Evolutionary conservation across 1,140 invertebrate species (phyloP).

Genomic region (Medauroidea extradentata): DNA sequence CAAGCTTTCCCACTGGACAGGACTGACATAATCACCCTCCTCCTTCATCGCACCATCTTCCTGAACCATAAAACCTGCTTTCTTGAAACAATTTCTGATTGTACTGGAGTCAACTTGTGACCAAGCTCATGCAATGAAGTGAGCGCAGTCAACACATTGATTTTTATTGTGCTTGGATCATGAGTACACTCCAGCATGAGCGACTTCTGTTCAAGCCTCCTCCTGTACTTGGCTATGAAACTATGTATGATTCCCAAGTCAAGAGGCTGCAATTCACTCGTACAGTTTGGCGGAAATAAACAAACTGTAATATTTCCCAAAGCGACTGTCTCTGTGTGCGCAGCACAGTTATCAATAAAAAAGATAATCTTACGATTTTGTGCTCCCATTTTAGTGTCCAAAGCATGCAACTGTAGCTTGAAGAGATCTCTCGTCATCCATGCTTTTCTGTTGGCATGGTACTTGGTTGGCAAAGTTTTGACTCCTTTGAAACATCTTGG

Average conservation of each 20-base stretch:
- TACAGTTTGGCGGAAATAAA: slow-evolving; percentile 47
- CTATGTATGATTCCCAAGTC: slow-evolving; percentile 46
- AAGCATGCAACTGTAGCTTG: slow-evolving; percentile 10
- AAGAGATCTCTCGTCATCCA: slow-evolving; percentile 35
- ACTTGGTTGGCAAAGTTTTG: slow-evolving; percentile 38
- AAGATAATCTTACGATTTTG: slow-evolving; percentile 43
- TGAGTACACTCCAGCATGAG: not conserved
- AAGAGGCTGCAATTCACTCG: slow-evolving; percentile 45
- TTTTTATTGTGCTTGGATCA: slow-evolving; percentile 1
- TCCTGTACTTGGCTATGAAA: slow-evolving; percentile 34
- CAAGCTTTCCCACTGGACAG: too few relatives aligned
- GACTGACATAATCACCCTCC: too few relatives aligned
- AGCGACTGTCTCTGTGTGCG: slow-evolving; percentile 27
- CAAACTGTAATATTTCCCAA: slow-evolving; percentile 37
- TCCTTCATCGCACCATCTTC: too few relatives aligned
- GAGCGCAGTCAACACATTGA: slow-evolving; percentile 3
- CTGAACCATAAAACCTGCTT: too few relatives aligned
- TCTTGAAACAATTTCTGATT: not conserved
- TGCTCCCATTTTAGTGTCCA: slow-evolving; percentile 32
- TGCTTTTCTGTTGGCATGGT: slow-evolving; percentile 37
- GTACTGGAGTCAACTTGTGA: slow-evolving; percentile 14
- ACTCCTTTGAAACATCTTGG: slow-evolving; percentile 37
- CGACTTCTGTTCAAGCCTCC: slow-evolving; percentile 25
- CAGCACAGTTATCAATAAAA: slow-evolving; percentile 46
- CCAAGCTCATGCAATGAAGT: not conserved